Conservation (phyloP, 2,797 vertebrate species). For the Siniperca obscura region DNA sequence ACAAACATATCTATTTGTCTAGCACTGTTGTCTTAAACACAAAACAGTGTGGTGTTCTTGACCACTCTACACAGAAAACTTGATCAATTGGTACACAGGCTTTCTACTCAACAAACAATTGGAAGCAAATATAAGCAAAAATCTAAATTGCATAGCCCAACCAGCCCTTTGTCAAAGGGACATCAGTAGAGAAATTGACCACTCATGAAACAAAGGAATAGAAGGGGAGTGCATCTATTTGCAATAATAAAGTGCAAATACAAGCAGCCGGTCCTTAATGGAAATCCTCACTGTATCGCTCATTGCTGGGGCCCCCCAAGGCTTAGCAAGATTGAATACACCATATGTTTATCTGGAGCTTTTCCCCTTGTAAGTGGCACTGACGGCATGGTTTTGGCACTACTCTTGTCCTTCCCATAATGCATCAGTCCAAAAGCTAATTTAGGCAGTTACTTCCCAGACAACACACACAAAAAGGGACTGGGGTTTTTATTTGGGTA, state of each 20-base stretch:
- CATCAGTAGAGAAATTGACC: slow-evolving; percentile 54
- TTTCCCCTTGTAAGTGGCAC: slow-evolving; percentile 74
- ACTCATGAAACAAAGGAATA: slow-evolving; percentile 56
- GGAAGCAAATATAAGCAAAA: slow-evolving; percentile 31
- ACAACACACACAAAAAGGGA: slow-evolving; percentile 44
- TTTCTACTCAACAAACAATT: slow-evolving; percentile 29
- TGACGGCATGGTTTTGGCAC: slow-evolving; percentile 76
- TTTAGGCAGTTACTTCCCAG: slow-evolving; percentile 68
- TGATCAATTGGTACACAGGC: slow-evolving; percentile 32
- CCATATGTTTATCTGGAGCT: slow-evolving; percentile 83
- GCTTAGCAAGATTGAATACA: slow-evolving; percentile 80
- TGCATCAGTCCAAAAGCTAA: slow-evolving; percentile 77
- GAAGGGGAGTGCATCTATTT: slow-evolving; percentile 69
- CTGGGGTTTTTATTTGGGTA: slow-evolving; percentile 50
- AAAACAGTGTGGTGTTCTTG: slow-evolving; percentile 18
- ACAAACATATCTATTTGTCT: slow-evolving; percentile 45
- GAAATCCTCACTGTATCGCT: slow-evolving; percentile 74
- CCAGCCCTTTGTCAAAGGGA: slow-evolving; percentile 48
- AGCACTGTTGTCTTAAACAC: slow-evolving; percentile 19
- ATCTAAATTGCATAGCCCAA: slow-evolving; percentile 29
- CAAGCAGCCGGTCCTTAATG: slow-evolving; percentile 77
- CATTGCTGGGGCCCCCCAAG: slow-evolving; percentile 73
- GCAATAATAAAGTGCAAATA: slow-evolving; percentile 78
- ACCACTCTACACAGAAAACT: slow-evolving; percentile 35
- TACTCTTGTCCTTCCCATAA: slow-evolving; percentile 72